Percentiles rank a stretch among this genome's conserved stretches.
phyloP scores from a whole-genome alignment of 92 coral and sea anemone species.

The Ricordea florida region DNA sequence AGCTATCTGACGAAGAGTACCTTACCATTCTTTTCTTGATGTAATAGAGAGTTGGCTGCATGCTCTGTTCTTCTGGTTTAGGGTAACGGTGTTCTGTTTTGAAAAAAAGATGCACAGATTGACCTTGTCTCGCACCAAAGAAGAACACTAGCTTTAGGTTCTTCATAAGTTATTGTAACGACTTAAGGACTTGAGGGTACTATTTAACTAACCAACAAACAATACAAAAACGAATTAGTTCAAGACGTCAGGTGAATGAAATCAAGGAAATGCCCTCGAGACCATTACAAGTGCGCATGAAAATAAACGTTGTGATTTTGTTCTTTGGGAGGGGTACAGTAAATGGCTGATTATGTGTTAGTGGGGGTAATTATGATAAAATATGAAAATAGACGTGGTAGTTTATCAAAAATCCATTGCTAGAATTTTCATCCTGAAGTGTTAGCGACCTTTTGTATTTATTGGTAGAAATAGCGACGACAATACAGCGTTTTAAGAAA shows the following conservation, averaged over 20 bases:
- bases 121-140: constrained; percentile 6
- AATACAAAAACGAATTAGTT: background rate
- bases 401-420: background rate
- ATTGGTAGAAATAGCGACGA: background rate
- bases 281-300: constrained; percentile 4
- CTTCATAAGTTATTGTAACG: background rate
- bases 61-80: constrained; percentile 4
- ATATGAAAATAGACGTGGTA: background rate
- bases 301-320: background rate
- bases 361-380: background rate
- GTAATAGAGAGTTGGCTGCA: constrained; percentile 8
- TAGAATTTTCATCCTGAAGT: background rate
- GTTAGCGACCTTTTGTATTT: background rate
- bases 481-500: constrained; percentile 12
- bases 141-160: background rate
- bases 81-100: constrained; percentile 1
- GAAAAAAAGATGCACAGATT: constrained; percentile 6
- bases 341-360: background rate
- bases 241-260: background rate
- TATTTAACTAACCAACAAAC: no score
- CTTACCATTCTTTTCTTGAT: background rate
- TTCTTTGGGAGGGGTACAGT: background rate
- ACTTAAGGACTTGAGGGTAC: no score
- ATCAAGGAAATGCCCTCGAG: background rate
- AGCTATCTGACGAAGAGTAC: constrained; percentile 11